Evolutionary conservation across 2,888 invertebrate species (phyloP), one percentile per base, ranked within the genome.

Genomic region (Caenorhabditis japonica): DNA sequence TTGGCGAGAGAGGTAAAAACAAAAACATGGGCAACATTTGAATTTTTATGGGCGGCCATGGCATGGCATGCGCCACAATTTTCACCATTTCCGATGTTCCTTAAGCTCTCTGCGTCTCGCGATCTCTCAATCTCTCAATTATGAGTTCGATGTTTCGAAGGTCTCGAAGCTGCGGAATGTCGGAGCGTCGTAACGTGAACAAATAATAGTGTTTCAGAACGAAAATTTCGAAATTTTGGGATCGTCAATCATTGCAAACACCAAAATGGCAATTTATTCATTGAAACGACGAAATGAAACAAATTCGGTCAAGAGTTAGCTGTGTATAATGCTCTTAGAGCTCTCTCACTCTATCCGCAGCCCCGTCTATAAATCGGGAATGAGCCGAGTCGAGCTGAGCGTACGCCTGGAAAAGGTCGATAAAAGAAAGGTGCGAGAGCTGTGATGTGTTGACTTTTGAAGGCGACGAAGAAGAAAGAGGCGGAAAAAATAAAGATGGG

Each of bases 231-330:
- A n/a, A n/a, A n/a, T n/a, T n/a, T n/a, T n/a, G n/a, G n/a, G 41
- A 49, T 64, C 64, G 64, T 64, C 64, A 64, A 64, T 64, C 64
- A 64, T 46, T 27, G n/a, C 34, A 8, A n/a, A 7, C 3, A 15
- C 47, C 13, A 30, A 30, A 27, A 27, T 23, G 19, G 13, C 15
- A 55, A 56, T 64, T 64, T 64, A 64, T 64, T 64, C 64, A 64
- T 64, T 64, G 56, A 55, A n/a, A n/a, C n/a, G n/a, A n/a, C n/a
- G 56, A 64, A 64, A 56, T 64, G 64, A 64, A 64, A 64, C 64
- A 56, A 10, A 30, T 52, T 36, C 55, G 53, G 55, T 53, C 44
- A 52, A 25, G 47, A 34, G 27, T 36, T 17, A 17, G 17, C 15
- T 12, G 43, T 41, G 27, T 39, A 3, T 33, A 23, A 53, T 44